A percentile compares a stretch with the other conserved stretches of the same genome.
Evolutionary conservation across 2,888 invertebrate genomes (phyloP).

Genomic region (Erebia palarica): DNA sequence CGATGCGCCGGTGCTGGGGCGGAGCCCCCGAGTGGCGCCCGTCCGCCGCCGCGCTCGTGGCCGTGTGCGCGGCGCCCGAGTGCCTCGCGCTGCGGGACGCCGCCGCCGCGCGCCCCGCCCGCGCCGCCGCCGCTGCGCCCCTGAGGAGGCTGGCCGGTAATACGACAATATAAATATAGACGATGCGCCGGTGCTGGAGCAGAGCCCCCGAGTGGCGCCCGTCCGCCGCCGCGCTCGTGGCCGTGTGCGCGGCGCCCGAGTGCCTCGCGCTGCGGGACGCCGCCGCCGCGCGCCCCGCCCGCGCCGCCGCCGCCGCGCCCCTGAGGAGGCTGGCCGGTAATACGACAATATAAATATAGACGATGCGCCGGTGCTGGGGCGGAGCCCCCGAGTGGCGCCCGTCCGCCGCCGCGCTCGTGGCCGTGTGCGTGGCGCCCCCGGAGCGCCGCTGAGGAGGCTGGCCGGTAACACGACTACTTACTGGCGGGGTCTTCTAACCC

Average conservation of each 20-base stretch:
- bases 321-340: slow-evolving; percentile 25
- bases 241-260: slow-evolving; percentile 95
- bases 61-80: slow-evolving; percentile 95
- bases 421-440: no score
- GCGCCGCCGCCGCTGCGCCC: slow-evolving; percentile 45
- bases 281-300: slow-evolving; percentile 47
- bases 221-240: slow-evolving; percentile 96
- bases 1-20: slow-evolving; percentile 98
- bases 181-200: slow-evolving; percentile 98
- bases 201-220: slow-evolving; percentile 93
- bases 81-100: slow-evolving; percentile 84
- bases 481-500: no score
- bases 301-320: slow-evolving; percentile 45
- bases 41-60: slow-evolving; percentile 96
- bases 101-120: slow-evolving; percentile 47
- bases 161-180: no score
- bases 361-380: no score
- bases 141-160: slow-evolving; percentile 25
- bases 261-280: slow-evolving; percentile 84
- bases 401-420: no score
- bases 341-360: no score
- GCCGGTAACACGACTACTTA: no score
- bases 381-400: no score
- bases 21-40: slow-evolving; percentile 93
- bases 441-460: no score